phyloP scores from a whole-genome alignment of 1,140 invertebrate genomes.

The Dendrolimus kikuchii region DNA sequence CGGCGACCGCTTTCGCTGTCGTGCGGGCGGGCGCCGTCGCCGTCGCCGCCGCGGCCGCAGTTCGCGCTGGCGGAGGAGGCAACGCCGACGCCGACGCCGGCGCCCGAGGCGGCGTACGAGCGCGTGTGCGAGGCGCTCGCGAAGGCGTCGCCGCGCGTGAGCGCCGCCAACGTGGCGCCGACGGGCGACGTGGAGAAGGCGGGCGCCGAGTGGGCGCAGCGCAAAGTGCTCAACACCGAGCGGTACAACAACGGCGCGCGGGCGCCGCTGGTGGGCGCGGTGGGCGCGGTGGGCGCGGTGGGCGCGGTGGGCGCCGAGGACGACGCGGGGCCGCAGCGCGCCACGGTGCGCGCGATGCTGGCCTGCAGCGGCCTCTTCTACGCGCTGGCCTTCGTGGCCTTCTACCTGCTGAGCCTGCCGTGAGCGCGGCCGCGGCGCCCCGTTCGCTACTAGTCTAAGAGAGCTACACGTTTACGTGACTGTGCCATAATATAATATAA shows the following conservation, averaged over 20 bases:
- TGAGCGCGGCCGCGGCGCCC: slow-evolving; percentile 12
- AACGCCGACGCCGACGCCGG: slow-evolving; percentile 5
- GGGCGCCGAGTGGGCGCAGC: slow-evolving; percentile 13
- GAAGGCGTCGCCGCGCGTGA: slow-evolving; percentile 13
- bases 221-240: slow-evolving; percentile 30
- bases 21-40: not conserved
- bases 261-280: slow-evolving; percentile 7
- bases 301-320: not conserved
- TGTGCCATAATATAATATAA: too few relatives aligned
- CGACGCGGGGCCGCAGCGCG: slow-evolving; percentile 3
- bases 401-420: slow-evolving; percentile 50
- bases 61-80: slow-evolving; percentile 37
- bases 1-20: slow-evolving; percentile 1
- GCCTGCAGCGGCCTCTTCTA: slow-evolving; percentile 36
- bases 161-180: slow-evolving; percentile 14
- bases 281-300: too few relatives aligned
- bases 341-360: slow-evolving; percentile 15
- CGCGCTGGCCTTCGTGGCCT: slow-evolving; percentile 41
- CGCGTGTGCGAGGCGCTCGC: slow-evolving; percentile 21
- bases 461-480: too few relatives aligned
- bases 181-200: slow-evolving; percentile 12
- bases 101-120: slow-evolving; percentile 9
- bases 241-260: slow-evolving; percentile 20
- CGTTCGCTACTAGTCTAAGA: not conserved
- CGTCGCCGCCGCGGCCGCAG: slow-evolving; percentile 24